Evolutionary conservation across 2,888 invertebrate species (phyloP).

Genomic region (Iselma pallidipennis): DNA sequence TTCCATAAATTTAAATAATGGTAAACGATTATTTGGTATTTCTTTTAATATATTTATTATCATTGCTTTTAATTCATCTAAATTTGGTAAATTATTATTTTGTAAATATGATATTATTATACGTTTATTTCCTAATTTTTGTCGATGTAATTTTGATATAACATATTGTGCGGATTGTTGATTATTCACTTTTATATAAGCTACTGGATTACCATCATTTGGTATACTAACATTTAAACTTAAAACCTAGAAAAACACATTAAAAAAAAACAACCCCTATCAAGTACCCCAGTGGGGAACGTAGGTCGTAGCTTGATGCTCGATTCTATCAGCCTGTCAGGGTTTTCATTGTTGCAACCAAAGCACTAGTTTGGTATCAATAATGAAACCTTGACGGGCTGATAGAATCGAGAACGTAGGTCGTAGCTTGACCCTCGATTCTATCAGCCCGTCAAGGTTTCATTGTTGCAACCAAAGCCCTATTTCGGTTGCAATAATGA

Average conservation of each 20-base stretch:
- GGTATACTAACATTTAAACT: constrained; percentile 66
- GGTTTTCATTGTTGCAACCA: no score
- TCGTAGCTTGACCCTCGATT: no score
- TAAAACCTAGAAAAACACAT: constrained; percentile 56
- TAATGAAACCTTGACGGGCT: no score
- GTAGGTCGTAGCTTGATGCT: no score
- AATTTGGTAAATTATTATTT: constrained; percentile 64
- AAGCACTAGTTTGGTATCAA: no score
- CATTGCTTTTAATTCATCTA: constrained; percentile 68
- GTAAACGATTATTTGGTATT: constrained; percentile 73
- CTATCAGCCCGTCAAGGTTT: no score
- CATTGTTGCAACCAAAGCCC: no score
- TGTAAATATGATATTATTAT: constrained; percentile 76
- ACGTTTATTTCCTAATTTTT: constrained; percentile 78
- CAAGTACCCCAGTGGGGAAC: no score
- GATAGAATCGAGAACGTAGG: no score
- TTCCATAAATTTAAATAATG: constrained; percentile 80
- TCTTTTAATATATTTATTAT: constrained; percentile 76
- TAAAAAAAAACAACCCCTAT: neutral
- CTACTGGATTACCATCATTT: constrained; percentile 70
- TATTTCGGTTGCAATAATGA: no score
- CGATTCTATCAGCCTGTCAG: no score
- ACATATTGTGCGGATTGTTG: constrained; percentile 70
- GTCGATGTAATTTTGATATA: constrained; percentile 82
- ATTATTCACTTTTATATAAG: constrained; percentile 69